phyloP scores from a whole-genome alignment of 2,113 vertebrate species.

The Gopherus evgoodei region DNA sequence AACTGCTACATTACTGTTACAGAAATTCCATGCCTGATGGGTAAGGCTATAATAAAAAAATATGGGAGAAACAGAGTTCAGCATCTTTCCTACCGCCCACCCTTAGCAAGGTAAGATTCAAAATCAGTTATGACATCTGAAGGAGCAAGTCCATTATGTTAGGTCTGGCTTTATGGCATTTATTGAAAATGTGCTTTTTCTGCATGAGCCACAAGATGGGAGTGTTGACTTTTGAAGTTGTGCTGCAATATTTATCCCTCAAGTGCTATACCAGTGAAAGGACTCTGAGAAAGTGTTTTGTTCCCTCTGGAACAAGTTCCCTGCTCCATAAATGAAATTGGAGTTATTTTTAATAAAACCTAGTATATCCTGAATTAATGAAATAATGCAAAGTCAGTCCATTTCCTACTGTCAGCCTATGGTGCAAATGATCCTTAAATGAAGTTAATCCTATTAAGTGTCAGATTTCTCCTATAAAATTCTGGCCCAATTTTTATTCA shows the following conservation, averaged over 20 bases:
- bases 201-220: slow-evolving; percentile 76
- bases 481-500: not conserved
- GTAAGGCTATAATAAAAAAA: not conserved
- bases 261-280: not conserved
- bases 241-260: not conserved
- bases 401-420: not conserved
- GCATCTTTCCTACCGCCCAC: not conserved
- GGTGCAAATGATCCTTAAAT: not conserved
- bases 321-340: slow-evolving; percentile 2
- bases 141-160: not conserved
- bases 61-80: not conserved
- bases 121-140: not conserved
- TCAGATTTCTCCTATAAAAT: not conserved
- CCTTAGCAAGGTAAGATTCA: not conserved
- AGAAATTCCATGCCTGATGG: not conserved
- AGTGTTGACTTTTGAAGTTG: slow-evolving; percentile 69
- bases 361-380: not conserved
- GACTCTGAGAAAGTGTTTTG: not conserved
- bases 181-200: slow-evolving; percentile 32
- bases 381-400: not conserved
- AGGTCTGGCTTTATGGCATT: not conserved
- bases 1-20: not conserved
- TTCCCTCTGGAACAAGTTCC: not conserved
- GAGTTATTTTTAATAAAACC: not conserved
- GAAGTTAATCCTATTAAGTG: not conserved